Conservation (phyloP, 2,113 vertebrate species). For the Sorex araneus region DNA sequence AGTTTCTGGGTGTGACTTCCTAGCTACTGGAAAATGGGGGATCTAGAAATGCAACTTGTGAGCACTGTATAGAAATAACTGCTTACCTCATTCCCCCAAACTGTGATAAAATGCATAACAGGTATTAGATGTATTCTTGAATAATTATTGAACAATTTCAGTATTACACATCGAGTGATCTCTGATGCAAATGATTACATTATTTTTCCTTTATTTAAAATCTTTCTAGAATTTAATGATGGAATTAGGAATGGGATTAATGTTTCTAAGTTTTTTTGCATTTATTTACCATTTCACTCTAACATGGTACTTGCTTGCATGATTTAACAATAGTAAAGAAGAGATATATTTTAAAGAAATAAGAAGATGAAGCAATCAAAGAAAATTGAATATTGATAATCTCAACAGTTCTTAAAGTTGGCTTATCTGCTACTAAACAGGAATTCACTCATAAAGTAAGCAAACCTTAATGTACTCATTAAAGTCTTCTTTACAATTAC, state of each 20-base stretch:
- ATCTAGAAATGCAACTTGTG: no score
- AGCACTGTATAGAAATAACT: no score
- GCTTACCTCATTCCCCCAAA: no score
- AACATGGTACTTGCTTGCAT: neutral
- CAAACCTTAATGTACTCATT: constrained; percentile 74
- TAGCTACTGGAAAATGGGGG: no score
- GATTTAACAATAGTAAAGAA: constrained; percentile 43
- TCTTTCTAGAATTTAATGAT: constrained; percentile 5
- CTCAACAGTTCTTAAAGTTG: constrained; percentile 62
- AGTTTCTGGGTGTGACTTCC: no score
- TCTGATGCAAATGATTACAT: neutral
- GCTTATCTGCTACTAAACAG: constrained; percentile 69
- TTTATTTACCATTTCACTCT: neutral
- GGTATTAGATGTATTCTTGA: neutral
- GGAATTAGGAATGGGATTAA: constrained; percentile 29
- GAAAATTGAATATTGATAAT: constrained; percentile 61
- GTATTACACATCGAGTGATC: neutral
- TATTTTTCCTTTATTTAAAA: neutral
- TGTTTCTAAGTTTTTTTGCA: neutral
- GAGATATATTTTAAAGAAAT: constrained; percentile 62
- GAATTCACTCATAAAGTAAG: constrained; percentile 62
- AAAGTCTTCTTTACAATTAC: constrained; percentile 78
- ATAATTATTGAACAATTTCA: neutral
- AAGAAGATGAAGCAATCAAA: constrained; percentile 69
- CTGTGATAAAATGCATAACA: neutral